Conservation (phyloP, 1,140 invertebrate species). For the Drosophila bifasciata region DNA sequence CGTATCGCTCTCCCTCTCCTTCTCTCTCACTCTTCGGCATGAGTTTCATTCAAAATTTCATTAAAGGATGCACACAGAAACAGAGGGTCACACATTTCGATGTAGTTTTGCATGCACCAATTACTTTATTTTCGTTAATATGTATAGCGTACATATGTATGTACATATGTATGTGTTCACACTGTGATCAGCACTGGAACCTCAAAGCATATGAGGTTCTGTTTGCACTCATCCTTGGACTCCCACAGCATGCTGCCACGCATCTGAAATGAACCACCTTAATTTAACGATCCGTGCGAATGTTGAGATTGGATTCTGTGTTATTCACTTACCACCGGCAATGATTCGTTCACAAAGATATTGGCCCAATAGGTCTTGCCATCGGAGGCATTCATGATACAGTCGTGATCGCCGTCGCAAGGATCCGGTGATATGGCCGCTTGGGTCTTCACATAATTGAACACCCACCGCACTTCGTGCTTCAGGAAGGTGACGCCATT, state of each 20-base stretch:
- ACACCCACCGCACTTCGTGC: constrained; percentile 72
- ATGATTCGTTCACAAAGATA: constrained; percentile 61
- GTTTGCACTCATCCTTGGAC: constrained; percentile 59
- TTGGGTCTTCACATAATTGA: constrained; percentile 65
- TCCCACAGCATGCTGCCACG: constrained; percentile 78
- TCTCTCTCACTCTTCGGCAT: constrained; percentile 11
- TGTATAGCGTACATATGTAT: constrained; percentile 17
- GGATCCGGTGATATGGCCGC: constrained; percentile 75
- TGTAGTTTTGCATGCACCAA: constrained; percentile 74
- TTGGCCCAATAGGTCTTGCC: constrained; percentile 74
- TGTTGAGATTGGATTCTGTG: background rate
- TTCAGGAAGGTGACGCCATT: constrained; percentile 66
- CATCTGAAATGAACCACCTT: constrained; percentile 41
- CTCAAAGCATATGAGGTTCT: constrained; percentile 77
- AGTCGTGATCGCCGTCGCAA: constrained; percentile 71
- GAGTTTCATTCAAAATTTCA: constrained; percentile 73
- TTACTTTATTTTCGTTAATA: constrained; percentile 68
- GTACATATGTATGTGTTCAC: constrained; percentile 29
- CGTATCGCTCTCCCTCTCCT: too few species aligned
- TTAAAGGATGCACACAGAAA: constrained; percentile 64
- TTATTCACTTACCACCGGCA: constrained; percentile 67
- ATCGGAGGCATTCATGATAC: constrained; percentile 58
- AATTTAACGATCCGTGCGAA: background rate
- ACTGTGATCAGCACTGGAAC: constrained; percentile 70
- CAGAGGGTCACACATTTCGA: constrained; percentile 5